Evolutionary conservation across 2,797 vertebrate species (phyloP), one percentile per base, ranked within the genome.

Genomic region (Lepus oiostolus): DNA sequence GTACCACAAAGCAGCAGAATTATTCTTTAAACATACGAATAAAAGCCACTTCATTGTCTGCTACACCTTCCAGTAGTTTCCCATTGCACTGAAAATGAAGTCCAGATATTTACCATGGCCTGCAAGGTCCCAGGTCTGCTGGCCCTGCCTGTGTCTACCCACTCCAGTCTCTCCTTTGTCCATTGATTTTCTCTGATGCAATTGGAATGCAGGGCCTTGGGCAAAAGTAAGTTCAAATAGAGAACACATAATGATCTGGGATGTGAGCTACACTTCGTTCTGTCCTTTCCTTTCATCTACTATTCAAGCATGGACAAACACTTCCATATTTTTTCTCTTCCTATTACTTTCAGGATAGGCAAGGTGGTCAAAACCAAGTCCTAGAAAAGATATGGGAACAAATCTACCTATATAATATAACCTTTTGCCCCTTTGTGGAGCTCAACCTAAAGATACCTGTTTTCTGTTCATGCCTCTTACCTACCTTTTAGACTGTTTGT

Each of bases 1-100:
- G 82, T 42, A 38, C 42, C 32, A 60, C 21, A 91, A 76, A 38
- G 14, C 47, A 77, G 26, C 11, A 77, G 32, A 88, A 5, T 28
- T 4, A 70, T 24, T 68, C 16, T 62, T 54, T 28, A 82, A 72
- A 86, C 74, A 60, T 83, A 30, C 12, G 68, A 81, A 26, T 28
- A n/a, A 62, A 28, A 26, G 9, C 38, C 22, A 83, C 22, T 17
- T 81, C 7, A 3, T 5, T 35, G 21, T 13, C 42, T 77, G 54
- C 54, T 67, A 72, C 21, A 24, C 14, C 47, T 3, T 82, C 58
- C 71, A 83, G 3, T 75, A 67, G 22, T 22, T 85, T 94, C 24
- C 35, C n/a, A 35, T 21, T 77, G 71, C 12, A 89, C 67, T 95
- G 72, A 86, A 82, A 77, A 85, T 65, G 81, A 76, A 72, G 28